Percentiles rank a stretch among this genome's conserved stretches.
These are phyloP conservation scores for Huso huso DNA, from an alignment of 2,797 vertebrate genomes.

Conservation along the genomic window DNA sequence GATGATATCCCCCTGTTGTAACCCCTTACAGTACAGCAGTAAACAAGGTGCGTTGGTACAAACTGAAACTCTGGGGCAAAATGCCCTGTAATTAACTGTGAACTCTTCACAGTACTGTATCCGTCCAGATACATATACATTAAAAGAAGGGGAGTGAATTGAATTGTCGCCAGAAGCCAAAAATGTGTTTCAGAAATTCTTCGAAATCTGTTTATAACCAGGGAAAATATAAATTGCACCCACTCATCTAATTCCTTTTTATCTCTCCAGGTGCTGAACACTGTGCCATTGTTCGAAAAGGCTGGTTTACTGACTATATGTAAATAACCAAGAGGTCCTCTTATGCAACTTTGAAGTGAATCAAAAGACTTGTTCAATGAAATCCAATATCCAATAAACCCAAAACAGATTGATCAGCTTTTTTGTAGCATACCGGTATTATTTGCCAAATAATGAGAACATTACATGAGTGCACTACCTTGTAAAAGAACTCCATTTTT, in stretches of 20 bases:
- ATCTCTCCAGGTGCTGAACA: constrained; percentile 19
- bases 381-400: constrained; percentile 5
- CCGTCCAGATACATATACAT: constrained; percentile 25
- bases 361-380: constrained; percentile 10
- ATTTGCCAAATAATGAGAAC: neutral
- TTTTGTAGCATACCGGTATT: neutral
- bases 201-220: constrained; percentile 28
- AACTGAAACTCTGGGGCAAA: constrained; percentile 13
- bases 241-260: constrained; percentile 26
- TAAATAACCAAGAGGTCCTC: constrained; percentile 23
- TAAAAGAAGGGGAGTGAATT: constrained; percentile 21
- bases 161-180: constrained; percentile 24
- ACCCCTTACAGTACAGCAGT: constrained; percentile 1
- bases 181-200: constrained; percentile 7
- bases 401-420: neutral
- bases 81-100: constrained; percentile 11
- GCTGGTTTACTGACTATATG: constrained; percentile 24
- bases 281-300: constrained; percentile 17
- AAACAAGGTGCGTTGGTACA: constrained; percentile 26
- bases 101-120: constrained; percentile 28
- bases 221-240: constrained; percentile 28
- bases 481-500: constrained; percentile 73
- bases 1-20: constrained; percentile 5
- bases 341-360: constrained; percentile 21
- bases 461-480: constrained; percentile 51